Evolutionary conservation across 2,113 vertebrate genomes (phyloP).

Genomic region (Lophotis ruficrista): DNA sequence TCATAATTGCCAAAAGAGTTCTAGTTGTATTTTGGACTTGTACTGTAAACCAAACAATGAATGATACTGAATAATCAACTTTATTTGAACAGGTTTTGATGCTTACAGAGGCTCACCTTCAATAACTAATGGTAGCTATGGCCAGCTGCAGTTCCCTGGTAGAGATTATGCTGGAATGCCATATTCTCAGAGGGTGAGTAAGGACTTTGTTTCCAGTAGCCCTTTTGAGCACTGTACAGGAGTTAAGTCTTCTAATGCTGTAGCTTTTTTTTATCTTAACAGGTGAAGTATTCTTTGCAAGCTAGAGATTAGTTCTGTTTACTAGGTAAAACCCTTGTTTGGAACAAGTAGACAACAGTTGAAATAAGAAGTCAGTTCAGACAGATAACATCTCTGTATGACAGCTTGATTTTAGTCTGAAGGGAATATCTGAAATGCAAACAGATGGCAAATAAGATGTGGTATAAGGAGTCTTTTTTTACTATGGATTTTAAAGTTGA

Average conservation of each 20-base stretch:
- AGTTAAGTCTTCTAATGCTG: not conserved
- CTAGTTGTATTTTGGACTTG: not conserved
- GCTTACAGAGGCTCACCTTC: constrained; percentile 76
- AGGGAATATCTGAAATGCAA: not conserved
- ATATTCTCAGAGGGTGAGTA: constrained; percentile 82
- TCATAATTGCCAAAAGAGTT: not conserved
- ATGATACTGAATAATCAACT: not conserved
- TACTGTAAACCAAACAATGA: not conserved
- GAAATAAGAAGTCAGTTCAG: not conserved
- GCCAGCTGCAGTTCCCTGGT: constrained; percentile 75
- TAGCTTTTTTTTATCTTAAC: not conserved
- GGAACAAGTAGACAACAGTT: not conserved
- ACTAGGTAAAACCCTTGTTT: not conserved
- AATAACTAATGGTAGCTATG: constrained; percentile 79
- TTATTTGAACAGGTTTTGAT: constrained; percentile 74
- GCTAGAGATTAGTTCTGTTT: not conserved
- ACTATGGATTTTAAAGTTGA: not conserved
- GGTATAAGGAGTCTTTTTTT: not conserved
- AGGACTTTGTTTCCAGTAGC: not conserved
- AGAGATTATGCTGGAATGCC: constrained; percentile 81
- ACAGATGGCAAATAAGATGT: not conserved
- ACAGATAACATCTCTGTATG: not conserved
- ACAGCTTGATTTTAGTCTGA: not conserved
- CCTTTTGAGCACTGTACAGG: not conserved
- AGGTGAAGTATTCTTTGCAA: not conserved